phyloP scores from a whole-genome alignment of 2,888 invertebrate genomes.

The Drosophila limbata region DNA sequence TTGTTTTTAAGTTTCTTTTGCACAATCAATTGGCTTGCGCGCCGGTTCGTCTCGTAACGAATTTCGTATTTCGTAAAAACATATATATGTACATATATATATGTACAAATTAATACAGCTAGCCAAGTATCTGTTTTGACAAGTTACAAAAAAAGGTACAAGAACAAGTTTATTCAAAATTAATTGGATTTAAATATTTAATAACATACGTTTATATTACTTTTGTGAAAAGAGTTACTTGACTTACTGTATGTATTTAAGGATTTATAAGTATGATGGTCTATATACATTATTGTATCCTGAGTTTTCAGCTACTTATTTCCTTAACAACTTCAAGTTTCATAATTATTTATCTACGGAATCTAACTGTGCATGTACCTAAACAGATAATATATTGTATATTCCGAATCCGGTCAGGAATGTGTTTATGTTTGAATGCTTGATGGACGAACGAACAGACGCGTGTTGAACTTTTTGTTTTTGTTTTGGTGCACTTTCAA shows the following conservation, averaged over 20 bases:
- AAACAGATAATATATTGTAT: conserved; percentile 8
- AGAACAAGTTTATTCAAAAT: no score
- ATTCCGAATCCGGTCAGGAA: conserved; percentile 26
- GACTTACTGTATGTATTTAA: neutral
- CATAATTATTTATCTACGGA: neutral
- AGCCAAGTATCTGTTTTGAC: neutral
- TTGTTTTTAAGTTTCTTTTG: conserved; percentile 29
- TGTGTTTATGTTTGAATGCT: conserved; percentile 9
- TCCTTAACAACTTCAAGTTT: neutral
- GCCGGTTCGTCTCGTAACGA: conserved; percentile 40
- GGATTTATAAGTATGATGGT: neutral
- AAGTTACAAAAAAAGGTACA: no score
- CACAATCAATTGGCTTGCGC: conserved; percentile 54
- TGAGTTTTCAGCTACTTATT: no score
- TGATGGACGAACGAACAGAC: conserved; percentile 1
- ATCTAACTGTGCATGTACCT: conserved; percentile 2
- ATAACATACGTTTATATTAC: no score
- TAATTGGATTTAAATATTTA: neutral
- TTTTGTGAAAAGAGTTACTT: neutral
- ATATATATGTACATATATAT: conserved; percentile 1
- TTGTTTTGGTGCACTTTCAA: conserved; percentile 41
- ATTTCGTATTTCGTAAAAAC: conserved; percentile 50
- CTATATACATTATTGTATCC: no score
- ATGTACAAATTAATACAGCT: neutral
- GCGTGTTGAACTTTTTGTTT: conserved; percentile 19